Base-by-base conservation (phyloP, 2,113 vertebrate species). In the Psettodes erumei region DNA sequence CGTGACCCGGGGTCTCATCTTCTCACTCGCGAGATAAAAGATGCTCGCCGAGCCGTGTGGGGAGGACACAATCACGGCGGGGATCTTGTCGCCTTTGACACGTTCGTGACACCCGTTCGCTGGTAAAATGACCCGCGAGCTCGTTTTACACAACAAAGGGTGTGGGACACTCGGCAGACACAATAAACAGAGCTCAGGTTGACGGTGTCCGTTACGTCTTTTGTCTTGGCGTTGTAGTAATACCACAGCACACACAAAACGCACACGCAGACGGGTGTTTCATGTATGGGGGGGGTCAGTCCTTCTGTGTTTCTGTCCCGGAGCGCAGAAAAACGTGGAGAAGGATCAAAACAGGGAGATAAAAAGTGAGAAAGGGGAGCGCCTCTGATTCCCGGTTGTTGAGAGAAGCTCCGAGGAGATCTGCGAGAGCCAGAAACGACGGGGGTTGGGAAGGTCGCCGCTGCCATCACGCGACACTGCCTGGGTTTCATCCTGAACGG, bases 121-220 rank as follows among this genome's bases (percentile, higher is more conserved):
- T 10, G 18, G 18, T 63, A 30, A 80, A 73, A 43, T 43, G 9
- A 21, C 11, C 18, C 25, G 21, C 3, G 23, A 40, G 28, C 15
- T 45, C 13, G 53, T 6, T 71, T 23, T 37, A 28, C n/a, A 30
- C 45, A 13, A 8, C 16, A 53, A n/a, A 6, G 19, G n/a, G n/a
- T n/a, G n/a, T n/a, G n/a, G n/a, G n/a, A n/a, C n/a, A n/a, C n/a
- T 64, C 42, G 79, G 28, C 53, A 61, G 40, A 56, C 23, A 61
- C 61, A 51, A 71, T 58, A 59, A 65, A 72, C 43, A 54, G 25
- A 74, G 47, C 70, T 88, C 71, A 33, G 30, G 37, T 81, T 73
- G 53, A 47, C 4, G 45, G 77, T 73, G 72, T 82, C 64, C 5
- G 5, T 85, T 79, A 62, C 83, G 61, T 50, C 68, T 45, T 27